Evolutionary conservation across 1,140 invertebrate species (phyloP), one percentile per base, ranked within the genome.

Genomic region (Sipha flava): DNA sequence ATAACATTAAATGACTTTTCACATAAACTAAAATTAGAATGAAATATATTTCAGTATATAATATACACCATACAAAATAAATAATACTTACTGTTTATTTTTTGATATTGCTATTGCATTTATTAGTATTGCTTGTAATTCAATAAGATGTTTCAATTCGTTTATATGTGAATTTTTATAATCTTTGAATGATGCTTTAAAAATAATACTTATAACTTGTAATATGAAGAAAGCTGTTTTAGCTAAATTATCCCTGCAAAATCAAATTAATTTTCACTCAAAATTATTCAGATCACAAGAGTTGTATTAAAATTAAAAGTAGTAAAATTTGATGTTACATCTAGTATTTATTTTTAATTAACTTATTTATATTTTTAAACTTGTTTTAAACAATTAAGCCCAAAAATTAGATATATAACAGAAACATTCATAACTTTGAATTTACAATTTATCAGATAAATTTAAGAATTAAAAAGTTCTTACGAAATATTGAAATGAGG

Each of bases 401-500:
- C n/a, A n/a, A n/a, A n/a, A n/a, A n/a, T n/a, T n/a, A n/a, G n/a
- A n/a, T n/a, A n/a, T n/a, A n/a, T n/a, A n/a, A n/a, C n/a, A n/a
- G n/a, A n/a, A 43, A 43, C 14, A 43, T 6, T 6, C 14, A 43
- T 43, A 43, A 12, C 9, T 66, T 66, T 12, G 5, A 37, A 37
- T 21, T 1, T n/a, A n/a, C 1, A 64, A 64, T 37, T 64, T 6
- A 40, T 66, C 37, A 66, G 3, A 37, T 12, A 64, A 14, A 43
- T 16, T 43, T 40, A 23, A 18, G 5, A 10, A 21, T 75, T 7
- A 43, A 57, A 26, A 29, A 40, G 40, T 77, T 43, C 73, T 59
- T 10, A 77, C 73, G 73, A 59, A 10, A 77, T 77, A 77, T 77
- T 77, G 26, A 26, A 40, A 26, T 57, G 73, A 29, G 52, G 73